Percentiles rank a stretch among this genome's conserved stretches.
phyloP scores from a whole-genome alignment of 2,113 vertebrate genomes.

The Leptobrachium leishanense region DNA sequence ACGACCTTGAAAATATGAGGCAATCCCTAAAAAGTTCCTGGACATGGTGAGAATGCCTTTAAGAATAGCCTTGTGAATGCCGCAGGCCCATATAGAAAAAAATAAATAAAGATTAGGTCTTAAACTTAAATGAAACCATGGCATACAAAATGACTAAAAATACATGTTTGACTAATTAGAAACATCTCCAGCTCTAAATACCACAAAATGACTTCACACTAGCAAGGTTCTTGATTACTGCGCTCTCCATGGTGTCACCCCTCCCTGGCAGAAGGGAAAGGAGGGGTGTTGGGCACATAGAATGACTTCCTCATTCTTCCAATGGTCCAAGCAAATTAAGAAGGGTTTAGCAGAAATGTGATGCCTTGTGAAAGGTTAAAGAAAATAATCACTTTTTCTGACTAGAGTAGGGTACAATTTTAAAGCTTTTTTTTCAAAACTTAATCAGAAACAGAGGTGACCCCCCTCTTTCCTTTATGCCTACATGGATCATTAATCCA shows the following conservation, averaged over 20 bases:
- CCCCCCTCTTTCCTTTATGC: neutral
- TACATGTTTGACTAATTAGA: neutral
- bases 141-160: neutral
- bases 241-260: neutral
- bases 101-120: no score
- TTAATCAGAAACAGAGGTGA: conserved; percentile 29
- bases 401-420: conserved; percentile 7
- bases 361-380: conserved; percentile 26
- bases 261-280: neutral
- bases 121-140: no score
- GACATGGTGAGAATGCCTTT: no score
- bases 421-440: conserved; percentile 10
- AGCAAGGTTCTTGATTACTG: neutral
- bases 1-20: no score
- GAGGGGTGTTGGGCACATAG: neutral
- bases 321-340: neutral
- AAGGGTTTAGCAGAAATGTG: conserved; percentile 17
- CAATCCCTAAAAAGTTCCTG: no score
- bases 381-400: conserved; percentile 33
- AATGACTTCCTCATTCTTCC: neutral
- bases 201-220: neutral
- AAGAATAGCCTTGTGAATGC: no score
- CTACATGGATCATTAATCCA: conserved; percentile 27
- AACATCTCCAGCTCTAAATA: neutral
- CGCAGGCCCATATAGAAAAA: no score